Evolutionary conservation across 1,140 invertebrate species (phyloP), one percentile per base, ranked within the genome.

Genomic region (Delia radicum): DNA sequence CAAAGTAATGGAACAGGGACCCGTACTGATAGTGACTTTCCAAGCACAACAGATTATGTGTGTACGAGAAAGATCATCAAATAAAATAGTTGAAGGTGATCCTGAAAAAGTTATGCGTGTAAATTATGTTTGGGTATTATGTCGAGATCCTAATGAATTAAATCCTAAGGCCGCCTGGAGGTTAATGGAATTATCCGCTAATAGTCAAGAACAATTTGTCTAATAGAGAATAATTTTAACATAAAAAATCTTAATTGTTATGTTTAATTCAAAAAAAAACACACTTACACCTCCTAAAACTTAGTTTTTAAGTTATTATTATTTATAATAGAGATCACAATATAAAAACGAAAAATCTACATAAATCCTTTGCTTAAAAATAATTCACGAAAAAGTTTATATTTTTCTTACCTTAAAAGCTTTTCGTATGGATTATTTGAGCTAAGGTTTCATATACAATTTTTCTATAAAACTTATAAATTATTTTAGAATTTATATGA

Each of bases 1-100:
- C 1, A 98, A 99, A 89, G 95, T 99, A 78, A 98, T 99, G 95
- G 98, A 99, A 72, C 97, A 99, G 86, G 98, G 98, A 0, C 98
- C 98, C 7, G 96, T 99, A 5, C 87, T 99, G 48, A 93, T 99
- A 3, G 94, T 99, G 71, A 95, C 92, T 76, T 99, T 99, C 88
- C 94, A 94, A 81, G 93, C 96, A 0, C 98, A 99, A 82, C 96
- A 99, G 88, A 97, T 99, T 55, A 93, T 97, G 91, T 97, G 94
- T 80, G 92, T 99, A 1, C 90, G 92, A 78, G 95, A 99, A 87
- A 81, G 82, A 0, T 92, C 92, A 76, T 93, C 94, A 73, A 93
- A 94, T 77, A 93, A 95, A 79, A 91, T 99, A 0, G 91, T 99
- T 0, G 96, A 99, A 87, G 98, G 98, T 24, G 93, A 98, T 89